phyloP scores from a whole-genome alignment of 2,113 vertebrate species.

The Willisornis vidua region DNA sequence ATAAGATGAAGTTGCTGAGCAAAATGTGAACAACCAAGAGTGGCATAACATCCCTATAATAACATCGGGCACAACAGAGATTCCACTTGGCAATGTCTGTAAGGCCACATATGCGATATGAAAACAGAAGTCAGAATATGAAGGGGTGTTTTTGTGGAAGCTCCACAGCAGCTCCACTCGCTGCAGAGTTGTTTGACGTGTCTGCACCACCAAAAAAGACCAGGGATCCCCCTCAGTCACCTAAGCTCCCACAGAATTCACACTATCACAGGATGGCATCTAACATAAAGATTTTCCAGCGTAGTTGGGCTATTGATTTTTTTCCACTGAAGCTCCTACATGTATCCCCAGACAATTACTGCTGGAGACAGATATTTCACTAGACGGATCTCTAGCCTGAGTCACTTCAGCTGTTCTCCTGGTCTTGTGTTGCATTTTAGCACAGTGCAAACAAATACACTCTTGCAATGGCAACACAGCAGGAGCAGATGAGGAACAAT shows the following conservation, averaged over 20 bases:
- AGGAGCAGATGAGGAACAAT: background rate
- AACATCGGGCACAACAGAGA: background rate
- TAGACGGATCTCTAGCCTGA: background rate
- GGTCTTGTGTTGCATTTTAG: background rate
- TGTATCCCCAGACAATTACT: background rate
- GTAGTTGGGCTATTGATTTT: background rate
- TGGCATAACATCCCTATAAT: accelerated
- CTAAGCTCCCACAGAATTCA: accelerated
- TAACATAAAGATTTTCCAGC: background rate
- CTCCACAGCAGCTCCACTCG: background rate
- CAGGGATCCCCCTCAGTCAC: background rate
- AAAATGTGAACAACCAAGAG: background rate
- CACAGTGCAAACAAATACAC: background rate
- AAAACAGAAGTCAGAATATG: background rate
- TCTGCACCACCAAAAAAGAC: background rate
- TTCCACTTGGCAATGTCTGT: accelerated
- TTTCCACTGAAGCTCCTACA: background rate
- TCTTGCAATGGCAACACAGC: background rate
- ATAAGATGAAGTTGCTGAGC: background rate
- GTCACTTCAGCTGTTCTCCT: background rate
- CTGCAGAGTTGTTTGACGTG: background rate
- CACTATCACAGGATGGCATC: background rate
- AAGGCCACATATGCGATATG: accelerated
- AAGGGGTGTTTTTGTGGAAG: background rate
- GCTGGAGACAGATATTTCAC: background rate